Base-by-base conservation (phyloP, 2,113 vertebrate species). In the Chamaetylas fuelleborni region DNA sequence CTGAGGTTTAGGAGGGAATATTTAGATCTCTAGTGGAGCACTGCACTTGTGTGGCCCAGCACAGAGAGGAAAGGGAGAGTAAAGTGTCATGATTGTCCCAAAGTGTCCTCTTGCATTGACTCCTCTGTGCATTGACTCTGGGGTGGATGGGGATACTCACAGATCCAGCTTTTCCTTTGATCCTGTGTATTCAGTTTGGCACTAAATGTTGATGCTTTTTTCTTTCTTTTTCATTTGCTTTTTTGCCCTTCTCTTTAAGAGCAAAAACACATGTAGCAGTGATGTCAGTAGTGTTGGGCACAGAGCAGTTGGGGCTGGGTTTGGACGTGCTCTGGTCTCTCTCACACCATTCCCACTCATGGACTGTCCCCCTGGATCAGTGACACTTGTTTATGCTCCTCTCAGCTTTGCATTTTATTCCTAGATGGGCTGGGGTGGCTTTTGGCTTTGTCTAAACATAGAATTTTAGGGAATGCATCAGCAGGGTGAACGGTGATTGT, bases 261-360 rank as follows among this genome's bases (percentile, higher is more conserved):
- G 19, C 69, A 78, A 1, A 18, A 47, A 1, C 26, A 40, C 19
- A 2, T 8, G 0, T 4, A 33, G 34, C 29, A n/a, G 11, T 54
- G 38, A 9, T 33, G 36, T 34, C 47, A 12, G 2, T 23, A 29
- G 24, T 8, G 43, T 5, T 64, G 80, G 36, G 28, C 4, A 0
- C 43, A 47, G 86, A 91, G 65, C 57, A 60, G 15, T 51, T 54
- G 36, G 56, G 29, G n/a, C 33, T 84, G 60, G 15, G 11, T 88
- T 84, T 84, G 57, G 17, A 20, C 1, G 0, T 24, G 14, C 33
- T 84, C 43, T 71, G n/a, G 24, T 86, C 19, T 88, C 28, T 80
- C 29, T 61, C 69, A 42, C 34, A 26, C 31, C 33, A 9, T 81
- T 77, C 42, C 56, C 38, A 34, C 18, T 84, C 51, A 9, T 9